Conservation (phyloP, 2,888 invertebrate species). For the Zootermopsis nevadensis region DNA sequence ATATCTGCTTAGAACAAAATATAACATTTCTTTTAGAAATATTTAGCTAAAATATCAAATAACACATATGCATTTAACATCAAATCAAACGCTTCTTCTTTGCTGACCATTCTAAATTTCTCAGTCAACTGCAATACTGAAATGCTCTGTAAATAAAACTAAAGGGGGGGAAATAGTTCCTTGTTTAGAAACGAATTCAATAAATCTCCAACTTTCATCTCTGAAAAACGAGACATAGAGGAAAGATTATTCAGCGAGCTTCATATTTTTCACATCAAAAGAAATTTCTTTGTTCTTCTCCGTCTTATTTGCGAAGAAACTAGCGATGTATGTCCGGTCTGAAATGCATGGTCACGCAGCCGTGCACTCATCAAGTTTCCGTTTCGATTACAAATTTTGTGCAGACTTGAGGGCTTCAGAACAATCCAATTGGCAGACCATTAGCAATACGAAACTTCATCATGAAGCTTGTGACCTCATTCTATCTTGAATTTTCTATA, state of each 20-base stretch:
- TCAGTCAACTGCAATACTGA: no score
- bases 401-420: no score
- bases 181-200: neutral
- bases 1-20: no score
- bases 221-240: neutral
- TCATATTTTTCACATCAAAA: neutral
- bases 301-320: neutral
- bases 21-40: no score
- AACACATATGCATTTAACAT: no score
- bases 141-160: no score
- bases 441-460: no score
- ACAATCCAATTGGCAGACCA: no score
- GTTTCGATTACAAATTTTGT: neutral
- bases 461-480: no score
- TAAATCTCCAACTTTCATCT: neutral
- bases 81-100: no score
- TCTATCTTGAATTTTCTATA: no score
- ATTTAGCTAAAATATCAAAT: no score
- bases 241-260: neutral
- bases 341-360: neutral
- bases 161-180: neutral
- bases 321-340: neutral
- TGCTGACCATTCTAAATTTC: neutral
- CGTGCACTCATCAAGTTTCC: neutral
- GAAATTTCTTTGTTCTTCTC: neutral